phyloP scores from a whole-genome alignment of 2,113 vertebrate genomes.

The Speoplatyrhinus poulsoni region DNA sequence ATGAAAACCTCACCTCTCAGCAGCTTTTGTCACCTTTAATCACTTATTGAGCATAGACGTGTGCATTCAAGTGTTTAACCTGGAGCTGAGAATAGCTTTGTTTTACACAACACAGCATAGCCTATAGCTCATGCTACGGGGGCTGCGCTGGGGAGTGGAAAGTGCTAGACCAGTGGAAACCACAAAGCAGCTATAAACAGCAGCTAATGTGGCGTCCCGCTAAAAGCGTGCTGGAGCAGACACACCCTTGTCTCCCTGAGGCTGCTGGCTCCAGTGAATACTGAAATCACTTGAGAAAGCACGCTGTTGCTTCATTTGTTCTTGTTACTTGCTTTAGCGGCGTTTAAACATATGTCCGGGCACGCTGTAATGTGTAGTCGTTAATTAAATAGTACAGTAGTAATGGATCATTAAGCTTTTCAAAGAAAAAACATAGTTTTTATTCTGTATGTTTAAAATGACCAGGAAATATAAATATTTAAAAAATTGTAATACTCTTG shows the following conservation, averaged over 20 bases:
- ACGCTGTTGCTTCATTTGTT: conserved; percentile 21
- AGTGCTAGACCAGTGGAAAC: conserved; percentile 63
- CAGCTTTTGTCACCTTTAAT: conserved; percentile 21
- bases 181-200: conserved; percentile 69
- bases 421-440: conserved; percentile 56
- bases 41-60: conserved; percentile 19
- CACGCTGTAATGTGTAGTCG: too few relatives aligned
- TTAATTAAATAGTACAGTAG: not conserved
- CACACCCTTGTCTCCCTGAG: conserved; percentile 53
- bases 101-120: conserved; percentile 6
- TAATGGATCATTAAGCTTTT: not conserved
- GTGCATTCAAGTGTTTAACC: not conserved
- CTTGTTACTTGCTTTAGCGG: not conserved
- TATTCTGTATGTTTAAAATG: conserved; percentile 57
- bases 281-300: conserved; percentile 6
- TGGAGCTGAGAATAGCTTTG: conserved; percentile 9
- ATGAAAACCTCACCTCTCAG: conserved; percentile 37
- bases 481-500: conserved; percentile 58
- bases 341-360: not conserved
- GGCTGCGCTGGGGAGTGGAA: conserved; percentile 40
- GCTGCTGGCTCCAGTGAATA: conserved; percentile 16
- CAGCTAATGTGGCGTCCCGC: conserved; percentile 29
- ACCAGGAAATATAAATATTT: conserved; percentile 70
- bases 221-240: conserved; percentile 47
- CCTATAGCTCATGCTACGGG: conserved; percentile 2